Conservation (phyloP, 1,140 invertebrate species). For the Chironomus striatipennis region DNA sequence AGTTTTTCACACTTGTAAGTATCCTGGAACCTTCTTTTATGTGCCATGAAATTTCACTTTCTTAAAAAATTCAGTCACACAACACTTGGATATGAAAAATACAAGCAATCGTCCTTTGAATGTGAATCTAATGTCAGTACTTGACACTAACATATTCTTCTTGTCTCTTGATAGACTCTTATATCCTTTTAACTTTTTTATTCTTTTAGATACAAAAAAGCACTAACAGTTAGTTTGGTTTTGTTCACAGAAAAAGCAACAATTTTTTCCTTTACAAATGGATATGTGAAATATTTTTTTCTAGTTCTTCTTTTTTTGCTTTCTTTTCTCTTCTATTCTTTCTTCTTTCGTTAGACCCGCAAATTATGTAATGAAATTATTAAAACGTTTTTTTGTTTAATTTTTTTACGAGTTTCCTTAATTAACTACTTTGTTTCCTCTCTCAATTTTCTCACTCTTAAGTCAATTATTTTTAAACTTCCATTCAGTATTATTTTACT, state of each 20-base stretch:
- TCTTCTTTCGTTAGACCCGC: neutral
- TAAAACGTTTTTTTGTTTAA: neutral
- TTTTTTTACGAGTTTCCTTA: neutral
- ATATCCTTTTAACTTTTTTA: neutral
- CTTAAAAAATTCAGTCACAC: neutral
- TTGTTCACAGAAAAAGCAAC: neutral
- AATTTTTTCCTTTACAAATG: neutral
- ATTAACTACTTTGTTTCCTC: neutral
- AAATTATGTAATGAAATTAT: conserved; percentile 15
- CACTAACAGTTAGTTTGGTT: neutral
- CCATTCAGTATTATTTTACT: no score
- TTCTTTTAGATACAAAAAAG: neutral
- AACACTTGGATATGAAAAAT: no score
- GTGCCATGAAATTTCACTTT: neutral
- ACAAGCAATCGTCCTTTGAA: no score
- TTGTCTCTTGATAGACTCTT: neutral
- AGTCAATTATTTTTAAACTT: no score
- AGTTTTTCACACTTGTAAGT: neutral
- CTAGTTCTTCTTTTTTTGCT: neutral
- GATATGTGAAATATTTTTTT: neutral
- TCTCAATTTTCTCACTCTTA: neutral
- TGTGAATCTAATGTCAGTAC: neutral
- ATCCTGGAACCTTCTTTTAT: neutral
- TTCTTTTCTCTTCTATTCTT: neutral
- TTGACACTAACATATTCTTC: neutral